These are phyloP conservation scores for crab-eating macaque (Macaca fascicularis) DNA, from an alignment of 2,113 vertebrate genomes.

Conservation along the genomic window T2T-MFA8v1.1 NC_088381.1:155681001-155681500, in stretches of 20 bases:
- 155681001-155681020: neutral
- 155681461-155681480: neutral
- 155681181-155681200: neutral
- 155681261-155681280: too few relatives aligned
- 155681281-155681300: too few relatives aligned
- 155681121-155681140: neutral
- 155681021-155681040: neutral
- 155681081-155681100: neutral
- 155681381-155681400: neutral
- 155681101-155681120: neutral
- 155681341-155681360: neutral
- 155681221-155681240: neutral
- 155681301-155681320: too few relatives aligned
- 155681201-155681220: neutral
- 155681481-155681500: too few relatives aligned
- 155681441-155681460: neutral
- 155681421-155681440: too few relatives aligned
- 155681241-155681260: neutral
- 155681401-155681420: too few relatives aligned
- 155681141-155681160: conserved; percentile 1
- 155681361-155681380: neutral
- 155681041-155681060: neutral
- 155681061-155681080: neutral
- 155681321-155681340: too few relatives aligned
- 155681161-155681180: neutral